Percentiles rank a stretch among this genome's conserved stretches.
Evolutionary conservation across 2,888 invertebrate genomes (phyloP).

Genomic region (Tryphoninae sp.): DNA sequence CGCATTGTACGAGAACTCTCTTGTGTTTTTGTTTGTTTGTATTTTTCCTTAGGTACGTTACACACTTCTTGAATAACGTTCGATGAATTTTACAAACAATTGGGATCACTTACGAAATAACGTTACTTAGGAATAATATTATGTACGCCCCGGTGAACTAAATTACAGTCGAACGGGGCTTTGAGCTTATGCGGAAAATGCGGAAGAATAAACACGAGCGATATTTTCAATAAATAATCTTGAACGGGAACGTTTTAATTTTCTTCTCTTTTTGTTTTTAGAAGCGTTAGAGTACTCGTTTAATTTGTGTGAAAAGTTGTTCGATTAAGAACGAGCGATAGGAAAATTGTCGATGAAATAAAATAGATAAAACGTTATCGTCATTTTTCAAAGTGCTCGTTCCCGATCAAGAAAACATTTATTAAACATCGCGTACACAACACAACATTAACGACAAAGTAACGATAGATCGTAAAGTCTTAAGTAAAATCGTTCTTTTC

Average conservation of each 20-base stretch:
- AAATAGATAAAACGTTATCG: neutral
- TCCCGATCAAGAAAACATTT: conserved; percentile 15
- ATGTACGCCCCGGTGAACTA: conserved; percentile 20
- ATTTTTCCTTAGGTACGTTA: conserved; percentile 46
- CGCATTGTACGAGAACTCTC: neutral
- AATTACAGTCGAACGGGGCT: conserved; percentile 9
- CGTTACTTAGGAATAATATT: conserved; percentile 45
- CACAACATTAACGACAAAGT: conserved; percentile 11
- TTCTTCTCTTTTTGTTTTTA: neutral
- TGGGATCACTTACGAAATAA: conserved; percentile 43
- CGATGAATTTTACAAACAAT: conserved; percentile 40
- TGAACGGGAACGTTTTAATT: neutral
- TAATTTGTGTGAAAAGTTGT: too few species aligned
- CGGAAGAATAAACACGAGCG: conserved; percentile 43
- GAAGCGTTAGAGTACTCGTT: neutral
- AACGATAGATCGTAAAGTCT: conserved; percentile 40
- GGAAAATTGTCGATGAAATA: too few species aligned
- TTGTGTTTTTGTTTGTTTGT: conserved; percentile 34
- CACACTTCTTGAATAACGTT: conserved; percentile 51
- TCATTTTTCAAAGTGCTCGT: neutral
- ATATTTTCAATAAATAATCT: neutral
- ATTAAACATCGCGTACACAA: conserved; percentile 11
- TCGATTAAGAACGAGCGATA: too few species aligned
- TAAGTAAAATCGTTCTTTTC: conserved; percentile 22
- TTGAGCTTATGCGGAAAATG: conserved; percentile 57